Percentiles rank a stretch among this genome's conserved stretches.
phyloP scores from a whole-genome alignment of 2,113 vertebrate species.

The Podarcis muralis region DNA sequence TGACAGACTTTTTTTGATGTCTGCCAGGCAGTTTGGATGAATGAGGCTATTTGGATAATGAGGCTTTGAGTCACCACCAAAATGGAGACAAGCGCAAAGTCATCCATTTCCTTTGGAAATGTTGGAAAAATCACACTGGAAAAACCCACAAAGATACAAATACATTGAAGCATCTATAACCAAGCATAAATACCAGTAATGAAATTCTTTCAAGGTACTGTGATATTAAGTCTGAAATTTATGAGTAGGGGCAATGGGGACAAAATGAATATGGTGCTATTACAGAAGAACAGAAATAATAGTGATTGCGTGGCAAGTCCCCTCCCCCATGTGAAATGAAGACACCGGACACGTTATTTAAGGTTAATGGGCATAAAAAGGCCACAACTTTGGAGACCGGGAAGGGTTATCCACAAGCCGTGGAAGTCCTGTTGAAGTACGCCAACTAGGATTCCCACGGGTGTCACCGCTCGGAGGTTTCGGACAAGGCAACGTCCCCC shows the following conservation, averaged over 20 bases:
- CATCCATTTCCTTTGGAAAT: constrained; percentile 6
- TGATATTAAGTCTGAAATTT: background rate
- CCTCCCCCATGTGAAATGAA: no score
- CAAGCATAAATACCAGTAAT: background rate
- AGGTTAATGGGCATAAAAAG: no score
- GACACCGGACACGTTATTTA: no score
- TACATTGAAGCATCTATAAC: background rate
- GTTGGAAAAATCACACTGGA: background rate
- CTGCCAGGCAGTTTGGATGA: constrained; percentile 14
- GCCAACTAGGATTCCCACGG: no score
- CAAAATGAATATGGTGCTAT: background rate
- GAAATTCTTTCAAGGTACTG: background rate
- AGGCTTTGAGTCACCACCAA: constrained; percentile 11
- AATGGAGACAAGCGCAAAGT: background rate
- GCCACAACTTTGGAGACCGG: no score
- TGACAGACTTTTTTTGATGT: background rate
- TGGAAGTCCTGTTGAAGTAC: no score
- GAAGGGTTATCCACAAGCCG: no score
- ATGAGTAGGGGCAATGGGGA: background rate
- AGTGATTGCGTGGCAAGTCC: no score
- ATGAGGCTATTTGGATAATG: constrained; percentile 29
- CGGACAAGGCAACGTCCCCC: no score
- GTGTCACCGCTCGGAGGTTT: no score
- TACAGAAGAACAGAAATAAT: background rate
- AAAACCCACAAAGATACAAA: constrained; percentile 11